phyloP scores from a whole-genome alignment of 2,888 invertebrate genomes.

The Psylliodes chrysocephalus region DNA sequence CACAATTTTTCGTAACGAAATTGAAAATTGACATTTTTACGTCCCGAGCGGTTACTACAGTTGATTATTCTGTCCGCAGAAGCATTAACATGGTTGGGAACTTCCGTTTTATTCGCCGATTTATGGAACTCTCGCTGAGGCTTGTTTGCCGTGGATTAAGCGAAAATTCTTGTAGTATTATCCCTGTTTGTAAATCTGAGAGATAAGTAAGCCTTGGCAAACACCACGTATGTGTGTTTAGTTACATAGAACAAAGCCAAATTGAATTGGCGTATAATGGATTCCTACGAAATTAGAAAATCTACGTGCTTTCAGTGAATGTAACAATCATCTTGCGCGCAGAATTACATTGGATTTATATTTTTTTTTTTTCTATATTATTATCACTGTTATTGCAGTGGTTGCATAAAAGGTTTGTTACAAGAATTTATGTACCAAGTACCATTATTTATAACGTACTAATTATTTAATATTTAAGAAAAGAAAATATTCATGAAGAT shows the following conservation, averaged over 20 bases:
- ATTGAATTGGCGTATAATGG: conserved; percentile 48
- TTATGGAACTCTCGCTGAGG: conserved; percentile 21
- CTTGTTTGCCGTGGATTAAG: conserved; percentile 35
- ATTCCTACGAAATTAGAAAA: conserved; percentile 35
- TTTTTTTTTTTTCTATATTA: neutral
- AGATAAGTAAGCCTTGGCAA: conserved; percentile 43
- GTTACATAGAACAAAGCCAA: conserved; percentile 45
- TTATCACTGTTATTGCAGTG: neutral
- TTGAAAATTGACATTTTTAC: conserved; percentile 11
- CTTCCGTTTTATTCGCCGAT: conserved; percentile 18
- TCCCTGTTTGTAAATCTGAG: conserved; percentile 40
- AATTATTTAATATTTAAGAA: too few species aligned
- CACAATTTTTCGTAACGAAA: neutral
- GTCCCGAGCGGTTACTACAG: conserved; percentile 2
- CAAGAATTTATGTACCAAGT: too few species aligned
- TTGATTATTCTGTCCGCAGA: conserved; percentile 12
- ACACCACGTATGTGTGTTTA: conserved; percentile 43
- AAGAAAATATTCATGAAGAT: too few species aligned
- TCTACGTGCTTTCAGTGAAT: conserved; percentile 40
- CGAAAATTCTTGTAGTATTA: conserved; percentile 36
- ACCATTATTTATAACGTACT: too few species aligned
- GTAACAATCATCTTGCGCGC: conserved; percentile 30
- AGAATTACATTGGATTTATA: conserved; percentile 3
- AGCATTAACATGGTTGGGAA: conserved; percentile 12
- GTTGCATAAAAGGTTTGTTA: neutral